Percentiles rank a stretch among this genome's conserved stretches.
These are phyloP conservation scores for Volucella inflata DNA, from an alignment of 2,888 invertebrate genomes.

Conservation along the genomic window DNA sequence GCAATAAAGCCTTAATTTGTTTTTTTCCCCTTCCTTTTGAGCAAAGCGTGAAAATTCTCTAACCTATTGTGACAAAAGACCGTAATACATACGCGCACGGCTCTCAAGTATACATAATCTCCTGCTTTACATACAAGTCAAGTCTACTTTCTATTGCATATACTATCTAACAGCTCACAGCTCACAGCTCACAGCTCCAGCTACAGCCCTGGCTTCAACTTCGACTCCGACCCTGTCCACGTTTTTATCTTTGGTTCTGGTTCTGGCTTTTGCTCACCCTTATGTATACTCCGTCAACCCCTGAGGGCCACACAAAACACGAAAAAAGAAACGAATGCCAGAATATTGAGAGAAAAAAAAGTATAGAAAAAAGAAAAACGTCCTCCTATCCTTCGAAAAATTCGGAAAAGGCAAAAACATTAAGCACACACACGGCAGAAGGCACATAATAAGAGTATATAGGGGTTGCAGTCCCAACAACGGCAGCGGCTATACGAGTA, in stretches of 20 bases:
- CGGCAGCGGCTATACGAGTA: slow-evolving; percentile 12
- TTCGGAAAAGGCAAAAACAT: slow-evolving; percentile 73
- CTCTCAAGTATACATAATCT: slow-evolving; percentile 72
- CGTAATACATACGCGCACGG: slow-evolving; percentile 68
- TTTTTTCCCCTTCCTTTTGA: slow-evolving; percentile 72
- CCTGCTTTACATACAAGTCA: slow-evolving; percentile 46
- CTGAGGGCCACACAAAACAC: slow-evolving; percentile 52
- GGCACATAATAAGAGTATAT: slow-evolving; percentile 37
- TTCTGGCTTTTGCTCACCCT: slow-evolving; percentile 49
- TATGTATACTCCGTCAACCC: slow-evolving; percentile 63
- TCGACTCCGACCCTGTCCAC: too few species aligned
- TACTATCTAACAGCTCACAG: not conserved
- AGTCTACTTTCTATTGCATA: slow-evolving; percentile 48
- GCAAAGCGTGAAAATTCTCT: slow-evolving; percentile 75
- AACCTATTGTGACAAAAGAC: slow-evolving; percentile 74
- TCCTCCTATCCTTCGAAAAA: slow-evolving; percentile 64
- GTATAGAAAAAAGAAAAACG: slow-evolving; percentile 29
- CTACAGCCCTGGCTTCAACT: too few species aligned
- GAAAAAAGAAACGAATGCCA: slow-evolving; percentile 56
- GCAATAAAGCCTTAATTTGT: slow-evolving; percentile 71
- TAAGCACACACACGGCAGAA: slow-evolving; percentile 63
- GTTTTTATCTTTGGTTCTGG: not conserved
- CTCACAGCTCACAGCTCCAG: too few species aligned
- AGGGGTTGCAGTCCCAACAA: slow-evolving; percentile 43
- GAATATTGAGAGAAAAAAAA: slow-evolving; percentile 31